These are phyloP conservation scores for Phodopus roborovskii DNA, from an alignment of 2,113 vertebrate genomes.

Conservation along the genomic window DNA sequence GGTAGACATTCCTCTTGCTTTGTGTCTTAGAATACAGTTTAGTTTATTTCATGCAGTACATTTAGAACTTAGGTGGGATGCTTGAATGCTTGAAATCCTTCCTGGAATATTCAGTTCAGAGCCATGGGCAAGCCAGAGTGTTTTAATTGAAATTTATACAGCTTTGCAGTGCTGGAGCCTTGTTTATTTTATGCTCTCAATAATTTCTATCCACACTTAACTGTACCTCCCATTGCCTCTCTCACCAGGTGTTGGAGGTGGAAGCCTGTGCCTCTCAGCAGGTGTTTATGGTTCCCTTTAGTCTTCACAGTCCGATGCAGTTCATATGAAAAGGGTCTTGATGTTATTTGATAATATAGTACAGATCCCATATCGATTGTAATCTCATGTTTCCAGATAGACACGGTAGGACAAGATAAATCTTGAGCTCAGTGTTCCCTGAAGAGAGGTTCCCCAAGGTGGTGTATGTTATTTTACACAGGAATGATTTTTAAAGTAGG, in stretches of 20 bases:
- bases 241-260: not conserved
- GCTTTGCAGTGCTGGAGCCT: not conserved
- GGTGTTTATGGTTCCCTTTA: not conserved
- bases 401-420: constrained; percentile 15
- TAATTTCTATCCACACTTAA: not conserved
- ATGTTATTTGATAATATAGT: constrained; percentile 14
- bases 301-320: not conserved
- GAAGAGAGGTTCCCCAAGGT: not conserved
- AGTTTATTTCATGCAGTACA: not conserved
- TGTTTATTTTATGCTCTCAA: not conserved
- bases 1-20: not conserved
- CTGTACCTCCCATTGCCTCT: not conserved
- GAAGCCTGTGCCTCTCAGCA: not conserved
- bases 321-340: not conserved
- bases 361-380: constrained; percentile 29
- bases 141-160: constrained; percentile 51
- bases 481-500: constrained; percentile 54
- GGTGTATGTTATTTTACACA: not conserved
- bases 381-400: constrained; percentile 46
- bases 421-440: constrained; percentile 21
- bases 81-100: not conserved
- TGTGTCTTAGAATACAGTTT: not conserved
- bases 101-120: constrained; percentile 28
- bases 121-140: not conserved
- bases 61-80: not conserved